Percentiles rank a stretch among this genome's conserved stretches.
Conservation (phyloP, 2,888 invertebrate species). For the Conistra vaccinii region DNA sequence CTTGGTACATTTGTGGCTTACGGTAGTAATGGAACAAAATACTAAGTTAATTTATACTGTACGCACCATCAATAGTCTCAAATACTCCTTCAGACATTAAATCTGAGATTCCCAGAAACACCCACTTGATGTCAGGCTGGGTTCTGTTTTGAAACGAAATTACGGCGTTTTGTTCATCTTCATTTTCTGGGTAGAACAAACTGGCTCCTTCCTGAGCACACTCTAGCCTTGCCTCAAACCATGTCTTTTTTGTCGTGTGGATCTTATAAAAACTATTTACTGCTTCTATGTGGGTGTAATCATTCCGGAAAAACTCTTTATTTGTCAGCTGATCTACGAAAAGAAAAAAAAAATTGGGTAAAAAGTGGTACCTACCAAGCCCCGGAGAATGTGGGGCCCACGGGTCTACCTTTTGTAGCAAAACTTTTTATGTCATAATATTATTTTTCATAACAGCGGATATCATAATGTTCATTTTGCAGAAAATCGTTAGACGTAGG, state of each 20-base stretch:
- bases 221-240: not conserved
- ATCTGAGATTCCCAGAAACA: slow-evolving; percentile 11
- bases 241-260: not conserved
- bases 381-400: too few species aligned
- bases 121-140: not conserved
- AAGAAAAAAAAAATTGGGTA: too few species aligned
- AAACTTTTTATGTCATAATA: too few species aligned
- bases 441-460: too few species aligned
- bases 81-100: slow-evolving; percentile 1
- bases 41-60: not conserved
- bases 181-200: too few species aligned
- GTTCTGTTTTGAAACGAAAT: not conserved
- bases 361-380: too few species aligned
- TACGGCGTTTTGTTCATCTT: too few species aligned
- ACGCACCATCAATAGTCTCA: slow-evolving; percentile 16
- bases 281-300: slow-evolving; percentile 1
- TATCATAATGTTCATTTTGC: too few species aligned
- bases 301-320: not conserved
- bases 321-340: not conserved
- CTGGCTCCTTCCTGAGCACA: too few species aligned
- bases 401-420: too few species aligned
- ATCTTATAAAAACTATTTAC: not conserved
- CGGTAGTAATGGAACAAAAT: not conserved
- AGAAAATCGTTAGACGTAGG: too few species aligned
- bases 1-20: too few species aligned